phyloP scores from a whole-genome alignment of 1,140 invertebrate species.

The Aporrectodea caliginosa region DNA sequence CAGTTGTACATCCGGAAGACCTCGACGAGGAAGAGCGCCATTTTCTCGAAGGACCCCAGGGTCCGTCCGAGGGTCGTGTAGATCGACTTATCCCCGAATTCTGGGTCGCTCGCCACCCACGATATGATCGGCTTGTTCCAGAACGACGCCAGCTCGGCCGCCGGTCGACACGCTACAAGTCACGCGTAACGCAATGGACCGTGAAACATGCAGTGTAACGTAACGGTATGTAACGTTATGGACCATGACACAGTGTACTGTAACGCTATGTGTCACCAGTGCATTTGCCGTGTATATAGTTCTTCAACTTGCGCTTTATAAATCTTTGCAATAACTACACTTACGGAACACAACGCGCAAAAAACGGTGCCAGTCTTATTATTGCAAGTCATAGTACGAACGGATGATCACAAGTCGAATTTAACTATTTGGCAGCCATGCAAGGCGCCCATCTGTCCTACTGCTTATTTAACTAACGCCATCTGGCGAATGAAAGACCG shows the following conservation, averaged over 20 bases:
- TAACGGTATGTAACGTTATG: neutral
- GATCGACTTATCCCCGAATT: constrained; percentile 25
- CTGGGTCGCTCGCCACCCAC: constrained; percentile 30
- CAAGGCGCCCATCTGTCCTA: too few species aligned
- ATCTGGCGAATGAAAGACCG: too few species aligned
- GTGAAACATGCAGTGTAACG: neutral
- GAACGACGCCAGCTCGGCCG: constrained; percentile 30
- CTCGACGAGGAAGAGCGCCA: constrained; percentile 29
- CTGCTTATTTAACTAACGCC: too few species aligned
- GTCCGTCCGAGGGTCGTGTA: constrained; percentile 26
- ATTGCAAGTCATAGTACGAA: too few species aligned
- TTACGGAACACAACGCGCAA: neutral
- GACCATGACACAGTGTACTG: neutral
- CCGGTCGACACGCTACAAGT: constrained; percentile 27
- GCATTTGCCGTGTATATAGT: neutral
- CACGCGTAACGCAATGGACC: neutral
- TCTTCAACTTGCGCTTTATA: neutral
- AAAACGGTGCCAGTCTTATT: too few species aligned
- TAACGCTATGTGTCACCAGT: neutral
- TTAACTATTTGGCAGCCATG: too few species aligned
- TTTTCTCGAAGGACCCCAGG: constrained; percentile 30
- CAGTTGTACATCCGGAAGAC: constrained; percentile 22
- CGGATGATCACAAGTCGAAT: too few species aligned
- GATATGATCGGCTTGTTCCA: constrained; percentile 34
- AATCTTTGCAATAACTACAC: neutral